Base-by-base conservation (phyloP, 2,797 vertebrate genomes). In the Crocodylus rhombifer region DNA sequence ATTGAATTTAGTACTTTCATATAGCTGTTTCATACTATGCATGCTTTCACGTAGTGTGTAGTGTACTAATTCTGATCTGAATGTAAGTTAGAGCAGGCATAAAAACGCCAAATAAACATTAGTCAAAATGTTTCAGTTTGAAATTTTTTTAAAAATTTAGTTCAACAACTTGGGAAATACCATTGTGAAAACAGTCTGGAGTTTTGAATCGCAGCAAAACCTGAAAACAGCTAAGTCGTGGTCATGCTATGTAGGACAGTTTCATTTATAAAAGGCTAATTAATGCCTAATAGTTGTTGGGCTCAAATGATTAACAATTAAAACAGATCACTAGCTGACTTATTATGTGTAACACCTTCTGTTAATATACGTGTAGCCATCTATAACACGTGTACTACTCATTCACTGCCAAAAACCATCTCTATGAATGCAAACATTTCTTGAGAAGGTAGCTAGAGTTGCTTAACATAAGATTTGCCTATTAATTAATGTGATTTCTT, bases 281-380 rank as follows among this genome's bases (percentile, higher is more conserved):
- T 56, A 79, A 61, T n/a, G 62, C 5, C 10, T 51, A 51, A 69
- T 36, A 30, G 58, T 28, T 73, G 23, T 36, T 65, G 62, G 36
- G 78, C 20, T 87, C 75, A 6, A 86, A 42, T 77, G 76, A 65
- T 42, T 65, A 91, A 55, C 30, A 30, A 42, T 85, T 74, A 64
- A 28, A 36, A 69, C 30, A 36, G 65, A 5, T 36, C 30, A 36
- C 33, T 21, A 17, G 30, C 30, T 36, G 30, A 30, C 65, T 33
- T 69, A 33, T 69, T 69, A 20, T 33, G 12, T 69, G 77, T 80
- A 80, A 82, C 84, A n/a, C 14, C 65, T 20, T 55, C 26, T 75
- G 42, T 57, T 26, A n/a, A 21, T 57, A 23, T 83, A 56, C 36
- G 73, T 67, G 62, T 84, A 63, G 55, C 57, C 78, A 5, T 61